phyloP scores from a whole-genome alignment of 1,140 invertebrate genomes.

The Drosophila ambigua region DNA sequence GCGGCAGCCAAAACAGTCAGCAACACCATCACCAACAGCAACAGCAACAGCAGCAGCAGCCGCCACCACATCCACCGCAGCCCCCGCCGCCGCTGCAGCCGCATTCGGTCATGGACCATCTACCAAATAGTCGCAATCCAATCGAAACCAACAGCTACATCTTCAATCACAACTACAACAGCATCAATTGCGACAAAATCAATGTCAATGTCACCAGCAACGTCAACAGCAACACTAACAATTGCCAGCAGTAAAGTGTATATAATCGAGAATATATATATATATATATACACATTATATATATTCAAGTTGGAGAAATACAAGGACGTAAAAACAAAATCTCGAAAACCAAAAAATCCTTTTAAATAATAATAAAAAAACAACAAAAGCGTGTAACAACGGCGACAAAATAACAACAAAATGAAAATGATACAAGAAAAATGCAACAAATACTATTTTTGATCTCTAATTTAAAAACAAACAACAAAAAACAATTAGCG shows the following conservation, averaged over 20 bases:
- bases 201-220: not conserved
- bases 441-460: conserved; percentile 79
- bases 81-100: not conserved
- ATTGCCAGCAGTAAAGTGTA: not conserved
- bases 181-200: not conserved
- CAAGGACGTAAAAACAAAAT: conserved; percentile 27
- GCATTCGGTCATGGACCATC: not conserved
- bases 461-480: conserved; percentile 71
- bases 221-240: not conserved
- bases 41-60: not conserved
- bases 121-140: not conserved
- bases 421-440: conserved; percentile 49
- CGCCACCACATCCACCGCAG: not conserved
- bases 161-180: not conserved
- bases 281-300: conserved; percentile 8
- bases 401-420: conserved; percentile 39
- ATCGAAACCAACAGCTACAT: conserved; percentile 3
- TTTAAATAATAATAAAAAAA: conserved; percentile 24
- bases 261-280: conserved; percentile 12
- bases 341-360: conserved; percentile 51
- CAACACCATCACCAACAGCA: conserved; percentile 25
- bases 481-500: conserved; percentile 62
- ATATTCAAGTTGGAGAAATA: not conserved
- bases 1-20: conserved; percentile 9
- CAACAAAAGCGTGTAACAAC: conserved; percentile 24